A percentile compares a stretch with the other conserved stretches of the same genome.
Evolutionary conservation across 2,113 vertebrate genomes (phyloP).

Genomic region (Platanista minor): DNA sequence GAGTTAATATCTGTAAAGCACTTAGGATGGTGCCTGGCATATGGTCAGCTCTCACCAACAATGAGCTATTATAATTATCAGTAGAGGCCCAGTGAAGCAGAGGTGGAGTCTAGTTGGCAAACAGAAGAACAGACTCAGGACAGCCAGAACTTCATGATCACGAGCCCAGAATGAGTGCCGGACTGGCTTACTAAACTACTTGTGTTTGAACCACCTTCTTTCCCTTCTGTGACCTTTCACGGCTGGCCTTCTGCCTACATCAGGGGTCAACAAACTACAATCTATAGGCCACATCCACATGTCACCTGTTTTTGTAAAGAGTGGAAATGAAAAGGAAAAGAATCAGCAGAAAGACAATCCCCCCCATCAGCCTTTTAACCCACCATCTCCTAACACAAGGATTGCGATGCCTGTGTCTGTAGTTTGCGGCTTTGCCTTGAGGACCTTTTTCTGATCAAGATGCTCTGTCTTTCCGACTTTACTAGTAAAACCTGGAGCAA

Average conservation of each 20-base stretch:
- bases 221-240: background rate
- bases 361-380: background rate
- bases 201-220: background rate
- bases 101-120: background rate
- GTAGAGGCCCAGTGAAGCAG: background rate
- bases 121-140: background rate
- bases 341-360: background rate
- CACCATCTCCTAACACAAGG: background rate
- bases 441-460: background rate
- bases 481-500: background rate
- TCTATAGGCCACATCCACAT: background rate
- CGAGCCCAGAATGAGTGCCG: background rate
- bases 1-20: background rate
- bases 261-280: background rate
- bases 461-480: background rate
- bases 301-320: background rate
- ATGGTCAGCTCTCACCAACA: background rate
- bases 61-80: background rate
- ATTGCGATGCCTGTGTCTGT: background rate
- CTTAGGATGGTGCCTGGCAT: background rate
- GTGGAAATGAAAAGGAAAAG: background rate
- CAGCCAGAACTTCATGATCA: background rate
- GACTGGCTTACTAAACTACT: background rate
- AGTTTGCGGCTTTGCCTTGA: background rate
- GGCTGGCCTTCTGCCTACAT: background rate